Conservation (phyloP, 2,888 invertebrate species). For the Chrysodeixis includens region DNA sequence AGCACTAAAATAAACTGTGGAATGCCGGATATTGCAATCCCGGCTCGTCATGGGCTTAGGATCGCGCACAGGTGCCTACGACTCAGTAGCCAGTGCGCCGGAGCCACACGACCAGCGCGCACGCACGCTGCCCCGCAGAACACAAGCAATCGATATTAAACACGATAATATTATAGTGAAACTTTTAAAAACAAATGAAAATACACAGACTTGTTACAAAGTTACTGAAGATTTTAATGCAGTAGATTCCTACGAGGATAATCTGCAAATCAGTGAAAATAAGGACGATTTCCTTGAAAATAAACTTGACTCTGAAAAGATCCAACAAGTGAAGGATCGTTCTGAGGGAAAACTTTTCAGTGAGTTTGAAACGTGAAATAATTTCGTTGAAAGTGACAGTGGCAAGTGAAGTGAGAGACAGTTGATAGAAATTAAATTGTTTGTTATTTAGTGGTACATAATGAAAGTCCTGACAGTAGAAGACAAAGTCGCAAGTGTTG, state of each 20-base stretch:
- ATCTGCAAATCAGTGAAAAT: conserved; percentile 9
- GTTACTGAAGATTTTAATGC: conserved; percentile 13
- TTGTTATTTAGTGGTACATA: conserved; percentile 48
- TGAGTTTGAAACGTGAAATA: conserved; percentile 16
- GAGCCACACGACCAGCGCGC: conserved; percentile 56
- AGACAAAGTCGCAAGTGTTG: conserved; percentile 80
- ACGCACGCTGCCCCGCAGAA: conserved; percentile 58
- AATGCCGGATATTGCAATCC: conserved; percentile 87
- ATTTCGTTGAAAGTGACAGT: conserved; percentile 43
- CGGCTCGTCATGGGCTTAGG: conserved; percentile 63
- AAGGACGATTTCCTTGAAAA: conserved; percentile 2
- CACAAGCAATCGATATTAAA: conserved; percentile 69
- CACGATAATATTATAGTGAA: conserved; percentile 62
- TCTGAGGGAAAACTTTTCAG: conserved; percentile 14
- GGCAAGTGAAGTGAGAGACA: conserved; percentile 48
- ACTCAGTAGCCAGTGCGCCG: conserved; percentile 65
- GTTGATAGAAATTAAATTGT: conserved; percentile 20
- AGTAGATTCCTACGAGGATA: conserved; percentile 1
- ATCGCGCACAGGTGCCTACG: conserved; percentile 65
- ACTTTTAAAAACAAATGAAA: conserved; percentile 19
- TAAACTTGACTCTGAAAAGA: conserved; percentile 8
- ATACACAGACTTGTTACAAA: conserved; percentile 6
- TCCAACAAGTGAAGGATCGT: conserved; percentile 8
- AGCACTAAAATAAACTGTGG: conserved; percentile 80
- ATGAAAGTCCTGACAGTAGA: conserved; percentile 84